These are phyloP conservation scores for Rotaria macrura DNA, from an alignment of 2,888 invertebrate species.

Conservation along the genomic window DNA sequence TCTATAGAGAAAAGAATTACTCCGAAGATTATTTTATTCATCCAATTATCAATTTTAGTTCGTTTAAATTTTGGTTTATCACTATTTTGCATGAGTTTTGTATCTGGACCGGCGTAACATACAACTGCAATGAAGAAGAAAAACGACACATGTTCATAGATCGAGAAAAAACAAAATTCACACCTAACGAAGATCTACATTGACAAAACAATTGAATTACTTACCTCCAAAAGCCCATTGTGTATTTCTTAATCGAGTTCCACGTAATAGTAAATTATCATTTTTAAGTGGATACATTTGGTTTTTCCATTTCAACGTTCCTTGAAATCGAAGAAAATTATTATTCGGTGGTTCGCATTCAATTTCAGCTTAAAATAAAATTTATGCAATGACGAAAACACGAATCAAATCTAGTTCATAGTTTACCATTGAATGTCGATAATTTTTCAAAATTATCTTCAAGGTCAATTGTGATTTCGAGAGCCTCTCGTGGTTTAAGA, in stretches of 20 bases:
- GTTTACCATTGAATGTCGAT: not conserved
- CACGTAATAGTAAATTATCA: conserved; percentile 85
- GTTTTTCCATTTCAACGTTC: conserved; percentile 60
- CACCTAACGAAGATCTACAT: too few species aligned
- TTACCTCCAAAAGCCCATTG: conserved; percentile 43
- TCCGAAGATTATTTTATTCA: conserved; percentile 98
- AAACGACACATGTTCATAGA: too few species aligned
- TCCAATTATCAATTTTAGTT: conserved; percentile 93
- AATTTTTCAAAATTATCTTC: conserved; percentile 71
- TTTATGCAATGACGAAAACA: not conserved
- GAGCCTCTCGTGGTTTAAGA: conserved; percentile 88
- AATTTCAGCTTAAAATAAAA: conserved; percentile 57
- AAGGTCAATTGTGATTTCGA: conserved; percentile 82
- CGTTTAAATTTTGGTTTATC: conserved; percentile 98
- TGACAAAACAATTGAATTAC: too few species aligned
- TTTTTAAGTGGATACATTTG: conserved; percentile 72
- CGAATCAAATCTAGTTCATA: not conserved
- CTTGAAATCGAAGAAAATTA: conserved; percentile 91
- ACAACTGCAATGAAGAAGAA: conserved; percentile 59
- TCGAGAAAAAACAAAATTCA: too few species aligned
- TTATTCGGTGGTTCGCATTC: conserved; percentile 96
- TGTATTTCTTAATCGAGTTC: conserved; percentile 75
- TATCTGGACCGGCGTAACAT: conserved; percentile 90
- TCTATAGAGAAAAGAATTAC: not conserved
- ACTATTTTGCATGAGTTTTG: conserved; percentile 98